Percentiles rank a stretch among this genome's conserved stretches.
Evolutionary conservation across 2,797 vertebrate genomes (phyloP).

Genomic region (Anomalospiza imberbis): DNA sequence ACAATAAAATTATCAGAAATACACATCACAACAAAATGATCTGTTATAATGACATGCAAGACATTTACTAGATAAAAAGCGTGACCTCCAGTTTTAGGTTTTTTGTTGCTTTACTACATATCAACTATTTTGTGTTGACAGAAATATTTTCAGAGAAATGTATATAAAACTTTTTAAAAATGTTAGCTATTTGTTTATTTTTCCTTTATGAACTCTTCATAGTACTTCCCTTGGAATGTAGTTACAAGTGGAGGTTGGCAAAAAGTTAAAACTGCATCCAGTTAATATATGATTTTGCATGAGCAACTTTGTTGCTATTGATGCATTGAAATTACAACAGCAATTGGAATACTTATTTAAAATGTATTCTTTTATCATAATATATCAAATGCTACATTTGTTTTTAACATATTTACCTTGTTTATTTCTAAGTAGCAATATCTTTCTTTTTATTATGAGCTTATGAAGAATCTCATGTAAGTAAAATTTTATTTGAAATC

Average conservation of each 20-base stretch:
- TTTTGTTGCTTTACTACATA: background rate
- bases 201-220: background rate
- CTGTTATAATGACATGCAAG: background rate
- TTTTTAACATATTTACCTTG: background rate
- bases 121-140: background rate
- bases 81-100: background rate
- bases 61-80: background rate
- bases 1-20: background rate
- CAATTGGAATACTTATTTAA: background rate
- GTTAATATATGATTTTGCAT: background rate
- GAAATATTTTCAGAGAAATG: background rate
- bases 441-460: background rate
- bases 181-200: background rate
- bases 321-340: background rate
- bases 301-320: background rate
- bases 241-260: background rate
- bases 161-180: background rate
- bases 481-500: background rate
- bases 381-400: background rate
- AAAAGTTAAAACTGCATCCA: background rate
- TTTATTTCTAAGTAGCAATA: background rate
- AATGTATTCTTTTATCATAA: background rate
- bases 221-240: background rate
- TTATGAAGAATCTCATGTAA: background rate
- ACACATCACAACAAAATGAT: background rate